Evolutionary conservation across 2,888 invertebrate species (phyloP).

Genomic region (Pseudoips prasinana): DNA sequence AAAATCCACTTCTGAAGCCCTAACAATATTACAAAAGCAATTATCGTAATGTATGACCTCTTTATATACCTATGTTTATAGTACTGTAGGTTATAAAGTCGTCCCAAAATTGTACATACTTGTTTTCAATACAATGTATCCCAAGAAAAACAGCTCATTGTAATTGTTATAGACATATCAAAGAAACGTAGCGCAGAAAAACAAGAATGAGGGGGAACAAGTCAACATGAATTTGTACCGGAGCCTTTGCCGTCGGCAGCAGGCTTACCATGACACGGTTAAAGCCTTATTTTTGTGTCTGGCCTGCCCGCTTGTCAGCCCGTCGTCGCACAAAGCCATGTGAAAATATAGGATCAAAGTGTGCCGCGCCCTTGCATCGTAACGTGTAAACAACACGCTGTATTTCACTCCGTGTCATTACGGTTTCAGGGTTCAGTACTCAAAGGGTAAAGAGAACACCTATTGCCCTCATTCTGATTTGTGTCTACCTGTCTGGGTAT

Average conservation of each 20-base stretch:
- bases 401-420: conserved; percentile 50
- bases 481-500: too few species aligned
- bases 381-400: conserved; percentile 50
- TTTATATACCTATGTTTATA: too few species aligned
- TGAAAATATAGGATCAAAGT: conserved; percentile 80
- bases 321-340: conserved; percentile 78
- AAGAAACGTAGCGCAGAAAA: conserved; percentile 49
- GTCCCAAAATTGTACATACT: too few species aligned
- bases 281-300: conserved; percentile 81
- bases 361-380: conserved; percentile 58
- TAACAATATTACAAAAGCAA: too few species aligned
- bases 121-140: too few species aligned
- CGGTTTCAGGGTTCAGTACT: too few species aligned
- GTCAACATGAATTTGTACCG: conserved; percentile 76
- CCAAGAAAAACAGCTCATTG: too few species aligned
- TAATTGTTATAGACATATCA: conserved; percentile 23
- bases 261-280: conserved; percentile 80
- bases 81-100: too few species aligned
- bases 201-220: conserved; percentile 55
- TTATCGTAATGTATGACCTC: too few species aligned
- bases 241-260: conserved; percentile 79
- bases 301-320: conserved; percentile 78
- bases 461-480: too few species aligned
- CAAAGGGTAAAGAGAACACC: conserved; percentile 28
- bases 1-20: too few species aligned